These are phyloP conservation scores for human (Homo sapiens) DNA, from an alignment of 2,113 vertebrate genomes.

Conservation along the genomic window GRCh38 chrX:150576001-150576500, in stretches of 20 bases:
- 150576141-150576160: background rate
- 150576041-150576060: background rate
- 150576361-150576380: background rate
- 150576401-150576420: background rate
- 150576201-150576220: conserved; percentile 10
- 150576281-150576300: background rate
- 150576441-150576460: background rate
- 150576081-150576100: background rate
- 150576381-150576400: background rate
- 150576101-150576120: background rate
- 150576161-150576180: conserved; percentile 1
- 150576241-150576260: background rate
- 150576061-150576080: background rate
- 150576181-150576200: background rate
- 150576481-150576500: background rate
- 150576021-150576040: background rate
- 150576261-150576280: background rate
- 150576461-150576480: background rate
- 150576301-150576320: background rate
- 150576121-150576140: conserved; percentile 17
- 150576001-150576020: background rate
- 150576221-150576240: background rate
- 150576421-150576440: conserved; percentile 34
- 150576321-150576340: background rate
- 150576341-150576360: background rate